phyloP scores from a whole-genome alignment of 2,888 invertebrate species.

The Epistrophella euchroma region DNA sequence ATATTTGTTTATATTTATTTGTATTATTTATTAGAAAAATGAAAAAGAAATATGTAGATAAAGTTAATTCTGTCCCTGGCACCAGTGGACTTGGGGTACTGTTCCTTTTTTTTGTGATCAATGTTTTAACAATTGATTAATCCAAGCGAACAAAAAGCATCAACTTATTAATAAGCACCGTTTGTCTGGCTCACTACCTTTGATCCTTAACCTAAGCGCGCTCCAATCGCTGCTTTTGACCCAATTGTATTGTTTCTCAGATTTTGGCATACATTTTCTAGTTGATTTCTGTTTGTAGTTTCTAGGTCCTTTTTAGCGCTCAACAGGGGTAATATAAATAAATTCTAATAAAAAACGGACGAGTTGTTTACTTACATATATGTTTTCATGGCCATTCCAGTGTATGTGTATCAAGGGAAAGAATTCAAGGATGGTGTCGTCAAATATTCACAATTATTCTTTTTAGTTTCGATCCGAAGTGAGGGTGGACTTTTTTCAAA shows the following conservation, averaged over 20 bases:
- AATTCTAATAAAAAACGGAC: conserved; percentile 7
- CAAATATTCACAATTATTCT: background rate
- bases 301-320: conserved; percentile 33
- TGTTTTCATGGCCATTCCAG: conserved; percentile 25
- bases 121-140: conserved; percentile 24
- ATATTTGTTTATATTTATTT: conserved; percentile 65
- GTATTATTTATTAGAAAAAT: conserved; percentile 43
- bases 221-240: conserved; percentile 49
- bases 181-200: conserved; percentile 10
- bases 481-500: background rate
- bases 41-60: conserved; percentile 16
- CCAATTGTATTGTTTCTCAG: conserved; percentile 50
- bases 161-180: conserved; percentile 10
- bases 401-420: conserved; percentile 13
- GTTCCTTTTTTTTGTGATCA: conserved; percentile 9
- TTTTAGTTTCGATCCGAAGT: background rate
- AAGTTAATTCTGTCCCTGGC: conserved; percentile 10
- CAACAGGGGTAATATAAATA: background rate
- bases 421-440: conserved; percentile 10
- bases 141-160: background rate
- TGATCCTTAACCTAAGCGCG: conserved; percentile 26
- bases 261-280: conserved; percentile 30
- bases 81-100: conserved; percentile 2
- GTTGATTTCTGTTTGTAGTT: background rate
- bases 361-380: conserved; percentile 31